Percentiles rank a stretch among this genome's conserved stretches.
These are phyloP conservation scores for Thunnus thynnus DNA, from an alignment of 2,113 vertebrate species.

Conservation along the genomic window DNA sequence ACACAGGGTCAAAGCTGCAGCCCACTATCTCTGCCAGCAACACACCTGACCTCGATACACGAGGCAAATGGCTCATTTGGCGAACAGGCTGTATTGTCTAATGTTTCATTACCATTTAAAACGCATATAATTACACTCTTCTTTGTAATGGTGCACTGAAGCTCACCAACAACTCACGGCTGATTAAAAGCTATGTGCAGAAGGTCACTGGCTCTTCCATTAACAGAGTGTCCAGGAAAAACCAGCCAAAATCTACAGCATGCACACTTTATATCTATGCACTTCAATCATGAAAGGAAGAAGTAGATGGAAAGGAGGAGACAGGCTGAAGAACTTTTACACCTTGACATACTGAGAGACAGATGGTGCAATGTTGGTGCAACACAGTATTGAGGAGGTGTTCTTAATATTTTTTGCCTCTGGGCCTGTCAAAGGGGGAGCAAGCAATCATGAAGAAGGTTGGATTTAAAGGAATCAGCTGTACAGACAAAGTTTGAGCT, in stretches of 20 bases:
- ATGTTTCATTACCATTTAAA: conserved; percentile 46
- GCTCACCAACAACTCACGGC: conserved; percentile 20
- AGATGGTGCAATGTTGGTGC: conserved; percentile 55
- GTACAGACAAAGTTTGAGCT: not conserved
- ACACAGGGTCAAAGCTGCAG: conserved; percentile 8
- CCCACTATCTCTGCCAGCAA: conserved; percentile 18
- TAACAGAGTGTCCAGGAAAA: conserved; percentile 13
- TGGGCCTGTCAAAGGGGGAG: conserved; percentile 16
- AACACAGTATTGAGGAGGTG: conserved; percentile 23
- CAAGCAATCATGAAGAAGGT: conserved; percentile 4
- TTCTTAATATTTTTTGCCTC: conserved; percentile 33
- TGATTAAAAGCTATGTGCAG: conserved; percentile 31
- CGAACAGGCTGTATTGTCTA: conserved; percentile 14
- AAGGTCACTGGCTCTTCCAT: not conserved
- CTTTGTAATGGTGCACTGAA: conserved; percentile 32
- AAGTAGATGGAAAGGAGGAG: conserved; percentile 21
- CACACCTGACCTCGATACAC: conserved; percentile 26
- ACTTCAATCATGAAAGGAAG: conserved; percentile 5
- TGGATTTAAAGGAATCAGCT: conserved; percentile 9
- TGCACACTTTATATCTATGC: conserved; percentile 1
- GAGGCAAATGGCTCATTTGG: conserved; percentile 41
- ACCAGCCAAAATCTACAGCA: not conserved
- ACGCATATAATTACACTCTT: conserved; percentile 33
- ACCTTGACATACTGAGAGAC: conserved; percentile 27
- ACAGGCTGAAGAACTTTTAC: conserved; percentile 15